These are phyloP conservation scores for Myotis pilosus DNA, from an alignment of 2,797 vertebrate genomes.

Conservation along the genomic window DNA sequence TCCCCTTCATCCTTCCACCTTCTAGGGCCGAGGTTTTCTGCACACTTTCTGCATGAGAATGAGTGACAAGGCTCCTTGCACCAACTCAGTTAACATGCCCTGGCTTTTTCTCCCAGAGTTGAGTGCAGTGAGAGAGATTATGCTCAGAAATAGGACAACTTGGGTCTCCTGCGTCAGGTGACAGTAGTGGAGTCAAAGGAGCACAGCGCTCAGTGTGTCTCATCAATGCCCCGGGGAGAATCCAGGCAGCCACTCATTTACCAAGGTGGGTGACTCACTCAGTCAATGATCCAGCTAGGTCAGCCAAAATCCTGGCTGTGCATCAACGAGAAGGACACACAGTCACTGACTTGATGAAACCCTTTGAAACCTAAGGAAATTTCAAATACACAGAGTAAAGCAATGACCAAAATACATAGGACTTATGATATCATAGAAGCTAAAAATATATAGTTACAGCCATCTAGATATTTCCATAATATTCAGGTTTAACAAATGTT, in stretches of 20 bases:
- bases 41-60: not conserved
- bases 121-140: not conserved
- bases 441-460: not conserved
- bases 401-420: not conserved
- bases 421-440: not conserved
- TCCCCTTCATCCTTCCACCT: not conserved
- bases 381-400: not conserved
- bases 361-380: not conserved
- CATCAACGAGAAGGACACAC: not conserved
- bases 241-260: not conserved
- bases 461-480: slow-evolving; percentile 22
- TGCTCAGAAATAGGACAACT: not conserved
- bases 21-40: not conserved
- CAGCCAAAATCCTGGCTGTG: not conserved
- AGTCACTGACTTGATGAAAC: not conserved
- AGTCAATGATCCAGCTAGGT: not conserved
- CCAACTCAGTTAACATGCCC: not conserved
- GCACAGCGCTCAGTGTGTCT: not conserved
- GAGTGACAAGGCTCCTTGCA: not conserved
- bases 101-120: not conserved
- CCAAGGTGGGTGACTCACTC: not conserved
- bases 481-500: not conserved
- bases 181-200: not conserved
- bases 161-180: not conserved
- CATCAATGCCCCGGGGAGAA: not conserved